Conservation (phyloP, 2,797 vertebrate species). For the Vespertilio murinus region DNA sequence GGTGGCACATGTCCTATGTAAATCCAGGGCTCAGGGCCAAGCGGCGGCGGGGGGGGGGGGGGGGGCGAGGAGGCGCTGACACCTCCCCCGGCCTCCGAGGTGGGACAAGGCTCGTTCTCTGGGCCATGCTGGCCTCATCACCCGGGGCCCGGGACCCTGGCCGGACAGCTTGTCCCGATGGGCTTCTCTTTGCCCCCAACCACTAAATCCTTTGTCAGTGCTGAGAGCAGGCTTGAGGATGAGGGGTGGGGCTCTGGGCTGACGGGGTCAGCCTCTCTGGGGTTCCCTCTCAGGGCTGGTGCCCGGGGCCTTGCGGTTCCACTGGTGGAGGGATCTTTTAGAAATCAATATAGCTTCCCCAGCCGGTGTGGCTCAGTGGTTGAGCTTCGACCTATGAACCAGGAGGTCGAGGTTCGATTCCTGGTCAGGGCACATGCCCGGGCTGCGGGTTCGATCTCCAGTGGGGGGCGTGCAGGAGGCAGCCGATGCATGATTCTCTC, state of each 20-base stretch:
- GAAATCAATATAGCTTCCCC: background rate
- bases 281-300: background rate
- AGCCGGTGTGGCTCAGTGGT: too few species aligned
- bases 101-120: background rate
- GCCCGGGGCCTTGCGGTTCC: background rate
- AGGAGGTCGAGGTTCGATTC: too few species aligned
- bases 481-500: too few species aligned
- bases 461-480: too few species aligned
- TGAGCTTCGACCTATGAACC: too few species aligned
- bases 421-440: too few species aligned
- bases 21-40: background rate
- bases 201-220: background rate
- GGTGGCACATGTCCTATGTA: background rate
- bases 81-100: background rate
- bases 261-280: background rate
- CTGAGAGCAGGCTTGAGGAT: background rate
- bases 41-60: fast-evolving
- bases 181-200: background rate
- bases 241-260: background rate
- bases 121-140: background rate
- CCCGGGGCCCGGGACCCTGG: background rate
- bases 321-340: background rate
- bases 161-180: background rate
- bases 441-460: too few species aligned
- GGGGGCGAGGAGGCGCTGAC: background rate